phyloP scores from a whole-genome alignment of 2,113 vertebrate species.

The Orientallactaga bullata region DNA sequence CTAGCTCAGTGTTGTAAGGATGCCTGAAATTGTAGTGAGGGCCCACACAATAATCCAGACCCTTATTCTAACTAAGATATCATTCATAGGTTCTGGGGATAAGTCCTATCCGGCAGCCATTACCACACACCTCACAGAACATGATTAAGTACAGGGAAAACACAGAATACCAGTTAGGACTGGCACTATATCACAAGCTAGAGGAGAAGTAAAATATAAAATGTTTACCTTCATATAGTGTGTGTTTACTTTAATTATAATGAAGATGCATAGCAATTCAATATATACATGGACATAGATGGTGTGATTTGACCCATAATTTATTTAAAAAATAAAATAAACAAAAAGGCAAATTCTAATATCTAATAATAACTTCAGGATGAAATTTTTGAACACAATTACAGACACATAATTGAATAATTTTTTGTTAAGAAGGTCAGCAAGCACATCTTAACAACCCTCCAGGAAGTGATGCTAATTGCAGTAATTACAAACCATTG shows the following conservation, averaged over 20 bases:
- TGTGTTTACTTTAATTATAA: neutral
- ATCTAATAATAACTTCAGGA: neutral
- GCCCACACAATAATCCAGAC: neutral
- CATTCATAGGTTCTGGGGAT: neutral
- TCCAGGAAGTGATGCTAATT: constrained; percentile 19
- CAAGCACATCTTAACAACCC: neutral
- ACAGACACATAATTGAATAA: neutral
- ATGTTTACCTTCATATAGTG: neutral
- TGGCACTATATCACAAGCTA: neutral
- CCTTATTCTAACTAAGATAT: constrained; percentile 5
- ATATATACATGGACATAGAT: neutral
- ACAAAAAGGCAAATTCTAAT: neutral
- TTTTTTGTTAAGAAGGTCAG: neutral
- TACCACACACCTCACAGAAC: neutral
- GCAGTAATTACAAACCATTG: neutral
- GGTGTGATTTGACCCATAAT: neutral
- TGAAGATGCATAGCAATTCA: neutral
- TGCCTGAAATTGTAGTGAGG: neutral
- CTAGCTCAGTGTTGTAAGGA: neutral
- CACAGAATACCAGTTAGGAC: neutral
- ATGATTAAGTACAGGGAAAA: neutral
- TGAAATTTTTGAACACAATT: constrained; percentile 27
- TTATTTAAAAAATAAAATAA: neutral
- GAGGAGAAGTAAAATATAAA: neutral
- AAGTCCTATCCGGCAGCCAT: neutral